Conservation (phyloP, 2,797 vertebrate species). For the Telmatherina bonti region DNA sequence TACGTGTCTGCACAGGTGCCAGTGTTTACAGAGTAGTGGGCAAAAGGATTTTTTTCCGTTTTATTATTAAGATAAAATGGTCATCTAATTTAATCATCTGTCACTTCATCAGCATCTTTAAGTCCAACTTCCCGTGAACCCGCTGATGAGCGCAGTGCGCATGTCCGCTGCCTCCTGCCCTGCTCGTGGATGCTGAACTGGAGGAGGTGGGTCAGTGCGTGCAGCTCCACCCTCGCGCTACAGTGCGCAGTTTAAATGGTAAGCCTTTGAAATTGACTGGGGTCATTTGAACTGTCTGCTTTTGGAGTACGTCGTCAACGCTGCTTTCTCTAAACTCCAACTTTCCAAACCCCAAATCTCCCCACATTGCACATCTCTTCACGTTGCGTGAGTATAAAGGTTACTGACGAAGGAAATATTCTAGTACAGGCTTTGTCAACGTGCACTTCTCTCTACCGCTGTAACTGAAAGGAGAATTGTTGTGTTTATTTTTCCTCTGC, state of each 20-base stretch:
- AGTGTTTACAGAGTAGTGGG: not conserved
- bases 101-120: not conserved
- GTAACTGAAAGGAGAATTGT: not conserved
- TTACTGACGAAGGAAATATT: not conserved
- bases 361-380: conserved; percentile 39
- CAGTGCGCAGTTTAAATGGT: conserved; percentile 80
- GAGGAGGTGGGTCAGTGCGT: conserved; percentile 16
- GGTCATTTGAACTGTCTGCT: conserved; percentile 83
- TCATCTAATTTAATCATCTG: not conserved
- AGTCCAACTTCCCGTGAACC: not conserved
- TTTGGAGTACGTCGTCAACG: conserved; percentile 79
- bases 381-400: conserved; percentile 75
- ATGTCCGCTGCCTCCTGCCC: conserved; percentile 56
- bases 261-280: conserved; percentile 54
- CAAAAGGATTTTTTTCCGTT: not conserved
- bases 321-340: conserved; percentile 73
- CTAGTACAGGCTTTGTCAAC: not conserved
- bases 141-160: conserved; percentile 48
- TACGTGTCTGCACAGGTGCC: not conserved
- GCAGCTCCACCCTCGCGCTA: conserved; percentile 69
- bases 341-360: conserved; percentile 60
- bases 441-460: conserved; percentile 54
- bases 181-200: conserved; percentile 32
- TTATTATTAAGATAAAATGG: not conserved
- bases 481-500: not conserved